Base-by-base conservation (phyloP, 1,140 invertebrate genomes). In the Homalodisca vitripennis region DNA sequence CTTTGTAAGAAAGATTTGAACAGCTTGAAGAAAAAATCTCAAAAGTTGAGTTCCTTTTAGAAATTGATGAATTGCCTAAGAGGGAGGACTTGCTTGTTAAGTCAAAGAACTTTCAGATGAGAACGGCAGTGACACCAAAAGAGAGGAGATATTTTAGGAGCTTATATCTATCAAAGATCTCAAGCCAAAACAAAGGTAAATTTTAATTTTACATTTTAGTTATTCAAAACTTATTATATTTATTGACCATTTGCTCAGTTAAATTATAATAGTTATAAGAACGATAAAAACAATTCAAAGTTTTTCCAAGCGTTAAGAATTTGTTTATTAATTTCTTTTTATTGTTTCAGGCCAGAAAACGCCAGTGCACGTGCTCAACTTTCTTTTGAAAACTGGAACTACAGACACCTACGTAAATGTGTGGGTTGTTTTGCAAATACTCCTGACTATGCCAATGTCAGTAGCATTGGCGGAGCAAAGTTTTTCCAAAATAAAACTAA, bases 21-120 rank as follows among this genome's bases (percentile, higher is more conserved):
- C 57, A 62, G 29, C 57, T 26, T 30, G 29, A 62, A 30, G 10
- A n/a, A 2, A 62, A 62, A 3, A 30, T 30, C 13, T 27, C 57
- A 55, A 62, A 62, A 55, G 3, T 55, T 55, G 51, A 55, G 24
- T 55, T 55, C 20, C 51, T 55, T 55, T 22, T 55, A 6, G 20
- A 62, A 62, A 2, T 62, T 62, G 27, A 62, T 30, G 27, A 62
- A 62, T 30, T 62, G 20, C 57, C 57, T 27, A 62, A 62, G 22
- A 62, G 57, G 29, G 22, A 27, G 57, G 57, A 62, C 57, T 62
- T 26, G 27, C n/a, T 62, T 13, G 22, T 30, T 62, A 26, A 30
- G 29, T 62, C 20, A 2, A 62, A 62, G 29, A 20, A 6, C 57
- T 62, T 24, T 62, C 57, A 26, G 57, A 62, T 62, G 57, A 20